A percentile compares a stretch with the other conserved stretches of the same genome.
Conservation (phyloP, 2,888 invertebrate species). For the Endomychus coccineus region DNA sequence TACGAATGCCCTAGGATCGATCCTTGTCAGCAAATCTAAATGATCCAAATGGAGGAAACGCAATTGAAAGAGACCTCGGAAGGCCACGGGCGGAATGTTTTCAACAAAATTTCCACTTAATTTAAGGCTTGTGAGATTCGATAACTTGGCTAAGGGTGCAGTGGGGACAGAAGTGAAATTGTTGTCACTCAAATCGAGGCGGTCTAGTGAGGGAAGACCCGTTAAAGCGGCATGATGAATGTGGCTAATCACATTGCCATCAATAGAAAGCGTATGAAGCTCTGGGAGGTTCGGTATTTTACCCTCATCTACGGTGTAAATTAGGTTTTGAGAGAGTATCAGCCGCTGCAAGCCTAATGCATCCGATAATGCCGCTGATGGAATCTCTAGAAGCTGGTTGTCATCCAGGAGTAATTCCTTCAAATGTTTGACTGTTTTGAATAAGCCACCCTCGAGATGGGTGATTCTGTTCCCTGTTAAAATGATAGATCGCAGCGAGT, state of each 20-base stretch:
- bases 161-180: constrained; percentile 73
- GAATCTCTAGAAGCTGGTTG: constrained; percentile 73
- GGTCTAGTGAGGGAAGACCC: constrained; percentile 63
- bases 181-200: constrained; percentile 73
- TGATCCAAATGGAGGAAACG: constrained; percentile 66
- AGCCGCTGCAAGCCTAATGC: constrained; percentile 62
- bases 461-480: constrained; percentile 69
- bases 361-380: constrained; percentile 59
- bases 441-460: constrained; percentile 62
- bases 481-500: constrained; percentile 64
- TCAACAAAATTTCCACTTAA: constrained; percentile 73
- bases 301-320: constrained; percentile 63
- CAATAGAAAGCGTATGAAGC: constrained; percentile 61
- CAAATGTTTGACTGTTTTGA: constrained; percentile 62
- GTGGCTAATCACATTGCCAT: constrained; percentile 68
- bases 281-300: constrained; percentile 67
- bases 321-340: constrained; percentile 71
- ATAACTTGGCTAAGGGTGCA: constrained; percentile 65
- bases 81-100: constrained; percentile 66
- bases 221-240: constrained; percentile 67
- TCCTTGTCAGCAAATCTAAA: constrained; percentile 57
- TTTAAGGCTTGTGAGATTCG: constrained; percentile 66
- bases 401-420: constrained; percentile 66
- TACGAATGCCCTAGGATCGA: constrained; percentile 73
- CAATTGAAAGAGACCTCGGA: constrained; percentile 76